Conservation (phyloP, 1,140 invertebrate genomes). For the Limonius californicus region DNA sequence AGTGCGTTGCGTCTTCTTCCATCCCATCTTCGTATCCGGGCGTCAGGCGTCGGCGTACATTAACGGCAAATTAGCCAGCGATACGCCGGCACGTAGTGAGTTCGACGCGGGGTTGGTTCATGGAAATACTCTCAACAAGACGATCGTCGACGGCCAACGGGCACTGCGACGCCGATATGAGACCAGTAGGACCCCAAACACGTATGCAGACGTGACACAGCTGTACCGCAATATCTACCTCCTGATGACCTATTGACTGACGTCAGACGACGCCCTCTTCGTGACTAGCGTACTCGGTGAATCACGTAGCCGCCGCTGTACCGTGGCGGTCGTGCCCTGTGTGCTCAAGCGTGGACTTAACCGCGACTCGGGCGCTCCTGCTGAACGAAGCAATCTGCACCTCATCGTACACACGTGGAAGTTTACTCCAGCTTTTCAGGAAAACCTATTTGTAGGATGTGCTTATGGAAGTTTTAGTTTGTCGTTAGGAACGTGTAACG, state of each 20-base stretch:
- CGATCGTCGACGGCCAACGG: constrained; percentile 6
- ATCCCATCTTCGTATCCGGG: too few relatives aligned
- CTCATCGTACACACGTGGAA: background rate
- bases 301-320: constrained; percentile 27
- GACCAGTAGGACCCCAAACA: constrained; percentile 44
- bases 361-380: background rate
- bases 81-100: background rate
- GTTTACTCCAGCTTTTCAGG: too few relatives aligned
- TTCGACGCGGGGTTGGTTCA: background rate
- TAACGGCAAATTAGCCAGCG: background rate
- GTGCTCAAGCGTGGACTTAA: constrained; percentile 7
- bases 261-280: constrained; percentile 38
- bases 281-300: constrained; percentile 36
- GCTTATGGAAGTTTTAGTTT: too few relatives aligned
- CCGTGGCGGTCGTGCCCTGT: constrained; percentile 11
- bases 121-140: background rate
- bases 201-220: constrained; percentile 45
- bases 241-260: constrained; percentile 41
- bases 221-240: constrained; percentile 40
- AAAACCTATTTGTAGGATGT: too few relatives aligned
- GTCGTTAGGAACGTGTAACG: too few relatives aligned
- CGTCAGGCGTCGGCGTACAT: background rate
- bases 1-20: background rate
- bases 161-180: constrained; percentile 34
- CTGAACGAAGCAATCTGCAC: background rate